Base-by-base conservation (phyloP, 2,888 invertebrate genomes). In the Conops quadrifasciatus region DNA sequence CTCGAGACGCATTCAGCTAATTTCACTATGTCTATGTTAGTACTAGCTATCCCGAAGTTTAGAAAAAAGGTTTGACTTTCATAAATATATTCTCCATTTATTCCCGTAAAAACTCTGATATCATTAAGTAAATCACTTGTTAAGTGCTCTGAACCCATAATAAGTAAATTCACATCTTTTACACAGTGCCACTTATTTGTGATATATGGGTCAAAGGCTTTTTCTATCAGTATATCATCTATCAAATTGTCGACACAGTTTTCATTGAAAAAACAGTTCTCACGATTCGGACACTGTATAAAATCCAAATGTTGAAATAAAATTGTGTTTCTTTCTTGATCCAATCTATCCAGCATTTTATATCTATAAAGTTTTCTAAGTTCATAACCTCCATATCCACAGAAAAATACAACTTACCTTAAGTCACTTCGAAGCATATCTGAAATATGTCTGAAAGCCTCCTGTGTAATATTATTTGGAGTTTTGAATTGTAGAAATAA, bases 261-360 rank as follows among this genome's bases (percentile, higher is more conserved):
- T 64, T 93, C 91, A 80, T 91, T 94, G 60, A 96, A 94, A 16
- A 96, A 96, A 83, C 98, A 98, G 84, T 97, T 95, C 85, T 97
- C 97, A 69, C 94, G 88, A 85, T 96, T 94, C 16, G 97, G 97
- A 84, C 95, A 95, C 87, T 97, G 96, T 70, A 97, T 94, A 87
- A 98, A 98, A 72, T 97, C 96, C 58, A 97, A 88, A 86, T 97
- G 97, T 85, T 97, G 96, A 81, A 97, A 94, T 73, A 98, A 88
- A 91, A 98, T 94, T 77, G 97, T 88, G 85, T 96, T 95, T 75
- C 98, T 88, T 83, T 98, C 97, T 86, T 97, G 96, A 87, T 97
- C 96, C 85, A 98, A 89, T 70, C 96, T 91, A 86, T 96, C 95
- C 82, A 98, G 88, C 85, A 95, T 93, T 87, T 96, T 96, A 87